These are phyloP conservation scores for Hippocampus zosterae DNA, from an alignment of 2,113 vertebrate genomes.

Conservation along the genomic window DNA sequence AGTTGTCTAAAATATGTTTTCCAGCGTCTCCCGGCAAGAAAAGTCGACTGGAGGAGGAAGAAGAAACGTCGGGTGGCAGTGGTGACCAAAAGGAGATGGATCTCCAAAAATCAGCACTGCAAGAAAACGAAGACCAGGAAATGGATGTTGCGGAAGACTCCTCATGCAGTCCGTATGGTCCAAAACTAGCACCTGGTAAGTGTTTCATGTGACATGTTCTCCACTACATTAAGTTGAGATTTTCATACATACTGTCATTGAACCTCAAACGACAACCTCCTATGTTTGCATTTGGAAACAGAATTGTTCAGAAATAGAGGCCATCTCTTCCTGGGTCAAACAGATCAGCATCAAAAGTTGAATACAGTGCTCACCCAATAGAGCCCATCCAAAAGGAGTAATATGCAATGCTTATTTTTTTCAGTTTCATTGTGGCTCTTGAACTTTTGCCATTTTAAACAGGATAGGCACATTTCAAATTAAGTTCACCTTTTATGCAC, in stretches of 20 bases:
- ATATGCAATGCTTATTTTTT: too few relatives aligned
- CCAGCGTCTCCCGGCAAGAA: conserved; percentile 50
- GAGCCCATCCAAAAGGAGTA: too few relatives aligned
- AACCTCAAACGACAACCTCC: not conserved
- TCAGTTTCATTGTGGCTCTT: too few relatives aligned
- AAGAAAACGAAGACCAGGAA: conserved; percentile 25
- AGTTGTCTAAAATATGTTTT: not conserved
- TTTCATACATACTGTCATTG: not conserved
- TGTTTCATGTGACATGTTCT: not conserved
- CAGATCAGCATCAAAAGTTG: too few relatives aligned
- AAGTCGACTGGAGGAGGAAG: conserved; percentile 14
- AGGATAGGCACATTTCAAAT: too few relatives aligned
- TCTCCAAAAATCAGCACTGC: conserved; percentile 22
- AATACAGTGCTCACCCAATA: too few relatives aligned
- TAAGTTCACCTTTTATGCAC: too few relatives aligned
- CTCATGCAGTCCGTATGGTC: not conserved
- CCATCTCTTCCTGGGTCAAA: too few relatives aligned
- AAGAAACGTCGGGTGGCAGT: not conserved
- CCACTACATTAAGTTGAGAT: not conserved
- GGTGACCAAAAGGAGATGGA: conserved; percentile 40
- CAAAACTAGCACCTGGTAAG: conserved; percentile 14
- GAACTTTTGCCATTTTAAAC: too few relatives aligned
- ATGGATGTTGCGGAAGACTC: conserved; percentile 14
- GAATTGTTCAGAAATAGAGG: too few relatives aligned
- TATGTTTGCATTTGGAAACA: not conserved